phyloP scores from a whole-genome alignment of 2,797 vertebrate genomes.

The Acanthurus tractus region DNA sequence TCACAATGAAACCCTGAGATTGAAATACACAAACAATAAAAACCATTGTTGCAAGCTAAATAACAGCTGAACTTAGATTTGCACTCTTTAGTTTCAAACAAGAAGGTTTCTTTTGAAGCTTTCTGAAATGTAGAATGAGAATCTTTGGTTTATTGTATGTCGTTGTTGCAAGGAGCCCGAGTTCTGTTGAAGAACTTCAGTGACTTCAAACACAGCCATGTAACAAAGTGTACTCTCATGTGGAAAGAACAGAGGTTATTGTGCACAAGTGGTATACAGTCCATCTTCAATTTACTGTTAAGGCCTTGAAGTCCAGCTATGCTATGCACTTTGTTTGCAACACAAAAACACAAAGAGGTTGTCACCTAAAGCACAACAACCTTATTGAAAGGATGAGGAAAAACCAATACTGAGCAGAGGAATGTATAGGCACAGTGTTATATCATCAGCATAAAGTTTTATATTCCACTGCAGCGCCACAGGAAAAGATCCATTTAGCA shows the following conservation, averaged over 20 bases:
- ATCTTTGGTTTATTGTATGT: neutral
- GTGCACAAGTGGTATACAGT: neutral
- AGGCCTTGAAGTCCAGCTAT: constrained; percentile 23
- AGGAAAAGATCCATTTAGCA: neutral
- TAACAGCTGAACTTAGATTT: no score
- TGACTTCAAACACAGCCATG: neutral
- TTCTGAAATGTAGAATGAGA: neutral
- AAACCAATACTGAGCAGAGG: neutral
- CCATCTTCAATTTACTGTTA: neutral
- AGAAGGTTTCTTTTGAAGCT: no score
- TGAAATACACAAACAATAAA: no score
- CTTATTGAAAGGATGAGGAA: neutral
- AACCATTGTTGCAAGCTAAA: no score
- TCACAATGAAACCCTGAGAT: constrained; percentile 2
- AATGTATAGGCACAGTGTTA: neutral
- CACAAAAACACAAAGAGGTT: neutral
- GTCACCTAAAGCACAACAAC: neutral
- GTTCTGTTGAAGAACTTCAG: constrained; percentile 5
- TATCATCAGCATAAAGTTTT: constrained; percentile 26
- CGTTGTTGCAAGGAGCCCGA: neutral
- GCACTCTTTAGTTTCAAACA: no score
- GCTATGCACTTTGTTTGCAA: neutral
- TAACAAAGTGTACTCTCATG: neutral
- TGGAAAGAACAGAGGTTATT: neutral
- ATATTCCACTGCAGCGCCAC: neutral